Evolutionary conservation across 2,113 vertebrate genomes (phyloP), one percentile per base, ranked within the genome.

Genomic region (Cyanoderma ruficeps): DNA sequence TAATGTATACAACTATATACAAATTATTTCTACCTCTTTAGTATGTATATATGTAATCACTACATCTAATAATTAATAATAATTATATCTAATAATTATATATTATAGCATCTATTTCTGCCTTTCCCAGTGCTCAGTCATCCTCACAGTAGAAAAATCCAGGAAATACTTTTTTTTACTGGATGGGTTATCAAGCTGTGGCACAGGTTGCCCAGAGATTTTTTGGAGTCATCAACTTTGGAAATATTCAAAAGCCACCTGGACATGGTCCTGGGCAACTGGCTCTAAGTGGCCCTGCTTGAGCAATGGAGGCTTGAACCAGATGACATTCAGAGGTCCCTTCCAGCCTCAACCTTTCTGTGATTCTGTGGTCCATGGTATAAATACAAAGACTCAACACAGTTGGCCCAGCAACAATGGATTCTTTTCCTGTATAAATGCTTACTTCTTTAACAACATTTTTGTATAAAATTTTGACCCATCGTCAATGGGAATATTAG

Each of bases 141-240:
- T 23, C 4, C 19, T 78, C 15, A 42, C 2, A 20, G 3, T 10
- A 71, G 63, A 52, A 75, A 46, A 49, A 2, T 35, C 23, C 24
- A 46, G 10, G 30, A 65, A 89, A 37, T 2, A 7, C 1, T 55
- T 68, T 46, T 46, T 69, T 57, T 53, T 49, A 13, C 11, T 46
- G 4, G 31, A 7, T 15, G 1, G 0, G 3, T 46, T 35, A 35
- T 24, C 0, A 0, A 83, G 7, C 27, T 49, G 15, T 31, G 30
- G 11, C 15, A 61, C 16, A 77, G 10, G 5, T 20, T 85, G 18
- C 18, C 14, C 12, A 64, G 18, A 25, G 12, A 59, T 6, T 3
- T 25, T 72, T 8, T 64, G 5, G 6, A 35, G 20, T 49, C 13
- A 67, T 15, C 11, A 10, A 5, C 15, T 15, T 63, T 57, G 7